Base-by-base conservation (phyloP, 2,888 invertebrate genomes). In the Caenorhabditis sp. region DNA sequence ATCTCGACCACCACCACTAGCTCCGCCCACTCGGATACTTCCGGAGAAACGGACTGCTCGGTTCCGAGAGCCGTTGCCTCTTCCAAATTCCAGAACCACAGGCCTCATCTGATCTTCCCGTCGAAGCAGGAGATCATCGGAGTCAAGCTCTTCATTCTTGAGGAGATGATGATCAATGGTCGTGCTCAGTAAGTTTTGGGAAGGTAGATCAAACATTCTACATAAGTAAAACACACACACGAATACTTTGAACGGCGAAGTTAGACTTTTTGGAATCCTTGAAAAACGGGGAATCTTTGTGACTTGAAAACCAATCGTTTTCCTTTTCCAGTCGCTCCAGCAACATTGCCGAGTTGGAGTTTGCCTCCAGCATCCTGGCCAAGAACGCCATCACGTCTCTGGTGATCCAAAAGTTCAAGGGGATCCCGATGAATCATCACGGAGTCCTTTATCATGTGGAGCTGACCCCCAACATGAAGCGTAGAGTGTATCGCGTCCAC, bases 391-490 rank as follows among this genome's bases (percentile, higher is more conserved):
- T 81, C 7, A 44, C 38, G 2, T 4, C 22, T 0, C 61, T 81
- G 6, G 16, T 81, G 12, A 12, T n/a, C 2, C 63, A 54, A 12
- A 35, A 63, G 2, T 44, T 47, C 19, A 16, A 63, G 28, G n/a
- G 31, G 10, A 1, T 47, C 19, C 64, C 63, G 16, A 49, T n/a
- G 38, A 24, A 63, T n/a, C 22, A 35, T 4, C 7, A 1, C 1
- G 81, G 73, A 28, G 44, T 41, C 38, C 64, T 70, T 44, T 81
- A 75, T 31, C 69, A 56, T 56, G 81, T 69, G 56, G 73, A 80
- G 28, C 24, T 44, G 54, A 41, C 56, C 22, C 24, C 58, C 0
- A 24, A 64, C 38, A 28, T 51, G 59, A 35, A 44, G 26, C 38
- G 69, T 19, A 61, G 44, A 47, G 19, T 75, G 14, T 31, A 31